Conservation (phyloP, 2,888 invertebrate species). For the Aelia acuminata region DNA sequence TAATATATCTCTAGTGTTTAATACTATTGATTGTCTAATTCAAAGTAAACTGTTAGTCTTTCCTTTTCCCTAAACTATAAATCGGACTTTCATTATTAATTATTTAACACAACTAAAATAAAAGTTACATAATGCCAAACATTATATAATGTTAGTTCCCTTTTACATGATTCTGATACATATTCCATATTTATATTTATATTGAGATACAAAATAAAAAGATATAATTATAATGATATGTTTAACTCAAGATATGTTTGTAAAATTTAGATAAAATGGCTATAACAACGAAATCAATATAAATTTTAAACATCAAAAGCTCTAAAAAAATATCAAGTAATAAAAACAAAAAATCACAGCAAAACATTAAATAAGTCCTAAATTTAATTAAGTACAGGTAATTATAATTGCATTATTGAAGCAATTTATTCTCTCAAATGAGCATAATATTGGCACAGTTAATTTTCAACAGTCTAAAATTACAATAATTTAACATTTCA, state of each 20-base stretch:
- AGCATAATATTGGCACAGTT: constrained; percentile 64
- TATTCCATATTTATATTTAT: constrained; percentile 52
- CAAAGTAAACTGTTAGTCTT: constrained; percentile 66
- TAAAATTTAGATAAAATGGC: constrained; percentile 58
- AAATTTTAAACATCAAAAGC: constrained; percentile 56
- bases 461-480: constrained; percentile 62
- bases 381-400: constrained; percentile 51
- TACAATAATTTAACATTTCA: constrained; percentile 64
- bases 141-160: constrained; percentile 1
- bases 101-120: constrained; percentile 46
- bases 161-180: constrained; percentile 51
- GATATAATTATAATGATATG: constrained; percentile 62
- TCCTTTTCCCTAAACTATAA: constrained; percentile 66
- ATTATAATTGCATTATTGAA: constrained; percentile 62
- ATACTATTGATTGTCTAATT: constrained; percentile 67
- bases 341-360: constrained; percentile 63
- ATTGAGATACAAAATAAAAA: constrained; percentile 56
- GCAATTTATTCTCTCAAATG: constrained; percentile 60
- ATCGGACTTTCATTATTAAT: constrained; percentile 62
- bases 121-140: constrained; percentile 14
- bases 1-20: constrained; percentile 59
- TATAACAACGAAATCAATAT: constrained; percentile 54
- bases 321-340: constrained; percentile 54
- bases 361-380: constrained; percentile 60
- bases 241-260: constrained; percentile 64